phyloP scores from a whole-genome alignment of 2,113 vertebrate genomes.

The Tichodroma muraria region DNA sequence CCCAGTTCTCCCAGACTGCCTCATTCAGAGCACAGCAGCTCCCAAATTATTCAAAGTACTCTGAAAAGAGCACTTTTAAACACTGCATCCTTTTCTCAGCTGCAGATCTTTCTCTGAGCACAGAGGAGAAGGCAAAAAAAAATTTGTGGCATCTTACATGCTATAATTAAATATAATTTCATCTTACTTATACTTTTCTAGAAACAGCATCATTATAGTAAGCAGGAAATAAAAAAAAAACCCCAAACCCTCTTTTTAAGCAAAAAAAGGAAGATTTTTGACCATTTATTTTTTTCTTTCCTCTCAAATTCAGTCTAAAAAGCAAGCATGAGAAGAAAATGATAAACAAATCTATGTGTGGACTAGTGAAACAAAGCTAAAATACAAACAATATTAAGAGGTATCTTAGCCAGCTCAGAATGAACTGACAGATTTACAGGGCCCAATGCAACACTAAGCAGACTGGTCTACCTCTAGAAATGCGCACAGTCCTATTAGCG shows the following conservation, averaged over 20 bases:
- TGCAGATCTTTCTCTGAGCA: neutral
- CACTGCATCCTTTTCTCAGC: neutral
- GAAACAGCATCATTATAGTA: neutral
- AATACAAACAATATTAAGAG: neutral
- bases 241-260: neutral
- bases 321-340: neutral
- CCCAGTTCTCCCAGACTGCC: neutral
- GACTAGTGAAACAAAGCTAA: neutral
- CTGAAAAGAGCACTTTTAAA: neutral
- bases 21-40: neutral
- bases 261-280: neutral
- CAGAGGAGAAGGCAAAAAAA: neutral
- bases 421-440: neutral
- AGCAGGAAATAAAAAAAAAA: neutral
- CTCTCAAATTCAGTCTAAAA: neutral
- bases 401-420: neutral
- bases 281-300: neutral
- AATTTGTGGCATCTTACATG: neutral
- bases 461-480: neutral
- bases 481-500: neutral
- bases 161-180: constrained; percentile 2
- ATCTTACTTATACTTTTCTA: neutral
- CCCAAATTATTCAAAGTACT: neutral
- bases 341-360: neutral
- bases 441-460: neutral